phyloP scores from a whole-genome alignment of 2,888 invertebrate genomes.

The Volucella inflata region DNA sequence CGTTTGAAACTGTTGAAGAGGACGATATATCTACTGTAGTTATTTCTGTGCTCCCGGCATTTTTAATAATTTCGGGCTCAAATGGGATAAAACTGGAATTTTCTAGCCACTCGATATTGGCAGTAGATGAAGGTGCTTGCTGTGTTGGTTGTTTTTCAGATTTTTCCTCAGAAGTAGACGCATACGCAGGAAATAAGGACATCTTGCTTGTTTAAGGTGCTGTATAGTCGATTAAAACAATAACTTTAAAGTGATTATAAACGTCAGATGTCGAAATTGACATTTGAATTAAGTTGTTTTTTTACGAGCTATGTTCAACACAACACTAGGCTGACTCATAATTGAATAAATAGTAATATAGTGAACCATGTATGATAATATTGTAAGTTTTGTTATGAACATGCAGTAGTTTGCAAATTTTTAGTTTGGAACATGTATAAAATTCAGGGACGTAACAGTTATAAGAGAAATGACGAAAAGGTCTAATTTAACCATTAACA shows the following conservation, averaged over 20 bases:
- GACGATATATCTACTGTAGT: not conserved
- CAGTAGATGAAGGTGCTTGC: not conserved
- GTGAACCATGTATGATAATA: no score
- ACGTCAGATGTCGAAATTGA: slow-evolving; percentile 3
- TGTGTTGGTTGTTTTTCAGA: not conserved
- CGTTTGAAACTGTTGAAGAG: not conserved
- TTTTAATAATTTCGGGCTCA: slow-evolving; percentile 4
- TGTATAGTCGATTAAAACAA: not conserved
- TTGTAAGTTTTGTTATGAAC: no score
- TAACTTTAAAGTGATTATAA: not conserved
- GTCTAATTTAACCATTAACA: no score
- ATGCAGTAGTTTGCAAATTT: no score
- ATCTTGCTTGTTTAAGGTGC: slow-evolving; percentile 43
- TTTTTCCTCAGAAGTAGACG: not conserved
- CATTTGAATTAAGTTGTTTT: not conserved
- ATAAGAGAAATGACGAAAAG: no score
- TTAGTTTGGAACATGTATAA: no score
- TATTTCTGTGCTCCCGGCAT: not conserved
- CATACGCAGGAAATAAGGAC: slow-evolving; percentile 77
- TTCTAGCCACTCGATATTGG: slow-evolving; percentile 67
- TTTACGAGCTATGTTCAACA: no score
- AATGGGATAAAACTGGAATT: slow-evolving; percentile 75
- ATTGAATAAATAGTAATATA: no score
- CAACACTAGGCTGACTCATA: no score
- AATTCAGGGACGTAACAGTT: no score